Evolutionary conservation across 2,113 vertebrate genomes (phyloP), one percentile per base, ranked within the genome.

Genomic region (Corapipo altera): DNA sequence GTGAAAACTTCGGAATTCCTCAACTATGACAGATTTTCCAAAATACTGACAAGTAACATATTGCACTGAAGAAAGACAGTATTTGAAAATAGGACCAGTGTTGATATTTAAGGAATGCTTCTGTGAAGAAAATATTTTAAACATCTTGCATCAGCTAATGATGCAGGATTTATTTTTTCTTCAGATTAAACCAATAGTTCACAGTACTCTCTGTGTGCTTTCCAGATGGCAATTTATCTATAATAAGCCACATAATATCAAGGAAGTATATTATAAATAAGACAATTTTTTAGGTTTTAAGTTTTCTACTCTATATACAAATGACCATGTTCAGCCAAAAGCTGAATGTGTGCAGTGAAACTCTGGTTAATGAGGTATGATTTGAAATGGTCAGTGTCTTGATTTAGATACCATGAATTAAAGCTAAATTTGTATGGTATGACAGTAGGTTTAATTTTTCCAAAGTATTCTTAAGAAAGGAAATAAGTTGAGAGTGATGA

Each of bases 111-210:
- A 81, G 44, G 44, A 88, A 77, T 73, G 21, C 5, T 75, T 91
- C 88, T 93, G 66, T 84, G 67, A 85, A 75, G 43, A 76, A 94
- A 92, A 72, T 81, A 91, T 85, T 96, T 77, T 88, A 96, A 94
- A 93, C 44, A 55, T 75, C 67, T 94, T 91, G 52, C 71, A 78
- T 80, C 43, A 62, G 44, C 57, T 91, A 88, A 92, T 75, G 79
- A 70, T 73, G 9, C 81, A 64, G 67, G 12, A 57, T 74, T 88
- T 87, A 91, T 80, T 94, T 82, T 84, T 95, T 92, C 86, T 98
- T 55, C 96, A 99, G 98, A 98, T 99, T 95, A 97, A 79, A 88
- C 98, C 98, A 27, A 97, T 98, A 96, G 97, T 98, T 91, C 98
- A 98, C 70, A 98, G 97, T 92, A 96, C 93, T 90, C 97, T 98